Conservation (phyloP, 2,888 invertebrate genomes). For the Pardosa pseudoannulata region DNA sequence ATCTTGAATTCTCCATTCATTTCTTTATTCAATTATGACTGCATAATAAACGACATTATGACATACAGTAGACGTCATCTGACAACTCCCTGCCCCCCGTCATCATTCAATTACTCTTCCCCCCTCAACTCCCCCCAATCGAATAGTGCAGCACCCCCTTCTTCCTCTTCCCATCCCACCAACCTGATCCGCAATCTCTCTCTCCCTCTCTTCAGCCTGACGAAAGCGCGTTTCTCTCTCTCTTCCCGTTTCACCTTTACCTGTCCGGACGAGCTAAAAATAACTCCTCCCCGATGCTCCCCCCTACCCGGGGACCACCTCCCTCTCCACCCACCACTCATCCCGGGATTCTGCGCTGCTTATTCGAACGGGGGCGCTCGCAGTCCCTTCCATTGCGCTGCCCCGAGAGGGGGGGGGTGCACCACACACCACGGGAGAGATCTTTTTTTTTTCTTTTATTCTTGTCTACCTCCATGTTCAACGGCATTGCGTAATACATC, state of each 20-base stretch:
- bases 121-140: not conserved
- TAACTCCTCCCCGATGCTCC: slow-evolving; percentile 36
- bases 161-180: too few species aligned
- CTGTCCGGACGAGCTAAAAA: slow-evolving; percentile 69
- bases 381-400: not conserved
- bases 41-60: too few species aligned
- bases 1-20: too few species aligned
- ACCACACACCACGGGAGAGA: not conserved
- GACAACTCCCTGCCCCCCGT: not conserved
- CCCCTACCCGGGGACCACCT: slow-evolving; percentile 23
- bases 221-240: slow-evolving; percentile 35
- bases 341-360: not conserved
- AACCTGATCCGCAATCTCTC: slow-evolving; percentile 8
- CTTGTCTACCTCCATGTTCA: too few species aligned
- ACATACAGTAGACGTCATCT: not conserved
- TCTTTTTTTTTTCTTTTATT: too few species aligned
- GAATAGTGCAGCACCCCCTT: not conserved
- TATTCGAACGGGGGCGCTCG: not conserved
- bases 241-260: slow-evolving; percentile 58
- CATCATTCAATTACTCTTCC: not conserved
- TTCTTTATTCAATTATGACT: too few species aligned
- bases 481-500: too few species aligned
- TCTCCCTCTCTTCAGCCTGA: too few species aligned
- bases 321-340: not conserved
- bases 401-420: not conserved